These are phyloP conservation scores for Sinocyclocheilus anophthalmus DNA, from an alignment of 2,113 vertebrate species.

Conservation along the genomic window DNA sequence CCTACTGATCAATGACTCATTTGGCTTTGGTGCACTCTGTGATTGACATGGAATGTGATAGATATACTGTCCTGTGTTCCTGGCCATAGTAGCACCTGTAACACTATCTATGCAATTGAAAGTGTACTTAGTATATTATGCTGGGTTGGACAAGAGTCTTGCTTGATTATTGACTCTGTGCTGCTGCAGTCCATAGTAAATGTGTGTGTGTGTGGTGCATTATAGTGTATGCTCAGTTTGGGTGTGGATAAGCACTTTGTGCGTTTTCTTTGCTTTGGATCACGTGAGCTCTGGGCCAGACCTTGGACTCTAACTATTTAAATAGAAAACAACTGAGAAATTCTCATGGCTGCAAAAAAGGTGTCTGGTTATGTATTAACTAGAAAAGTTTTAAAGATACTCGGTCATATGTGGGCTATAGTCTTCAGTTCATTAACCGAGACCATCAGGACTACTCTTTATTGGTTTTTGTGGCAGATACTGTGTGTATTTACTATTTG, in stretches of 20 bases:
- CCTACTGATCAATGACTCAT: too few species aligned
- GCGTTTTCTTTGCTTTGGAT: slow-evolving; percentile 44
- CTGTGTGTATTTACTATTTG: slow-evolving; percentile 40
- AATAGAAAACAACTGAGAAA: slow-evolving; percentile 20
- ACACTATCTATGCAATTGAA: too few species aligned
- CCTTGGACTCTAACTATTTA: slow-evolving; percentile 53
- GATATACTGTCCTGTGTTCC: too few species aligned
- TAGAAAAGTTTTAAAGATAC: neutral
- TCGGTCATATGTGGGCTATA: slow-evolving; percentile 4
- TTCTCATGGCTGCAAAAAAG: neutral
- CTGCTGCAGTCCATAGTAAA: slow-evolving; percentile 17
- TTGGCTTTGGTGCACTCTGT: too few species aligned
- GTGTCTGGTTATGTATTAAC: slow-evolving; percentile 26
- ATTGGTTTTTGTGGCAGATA: slow-evolving; percentile 69
- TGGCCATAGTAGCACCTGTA: too few species aligned
- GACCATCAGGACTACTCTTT: slow-evolving; percentile 53
- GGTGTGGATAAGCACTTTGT: slow-evolving; percentile 57
- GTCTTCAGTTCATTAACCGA: slow-evolving; percentile 51
- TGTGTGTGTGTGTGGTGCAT: slow-evolving; percentile 24
- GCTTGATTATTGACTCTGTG: neutral
- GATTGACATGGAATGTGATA: too few species aligned
- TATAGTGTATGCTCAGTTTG: slow-evolving; percentile 35
- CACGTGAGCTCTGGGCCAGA: slow-evolving; percentile 50
- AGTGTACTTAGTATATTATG: too few species aligned
- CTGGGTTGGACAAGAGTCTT: too few species aligned